Conservation (phyloP, 2,888 invertebrate species). For the Myopa tessellatipennis region DNA sequence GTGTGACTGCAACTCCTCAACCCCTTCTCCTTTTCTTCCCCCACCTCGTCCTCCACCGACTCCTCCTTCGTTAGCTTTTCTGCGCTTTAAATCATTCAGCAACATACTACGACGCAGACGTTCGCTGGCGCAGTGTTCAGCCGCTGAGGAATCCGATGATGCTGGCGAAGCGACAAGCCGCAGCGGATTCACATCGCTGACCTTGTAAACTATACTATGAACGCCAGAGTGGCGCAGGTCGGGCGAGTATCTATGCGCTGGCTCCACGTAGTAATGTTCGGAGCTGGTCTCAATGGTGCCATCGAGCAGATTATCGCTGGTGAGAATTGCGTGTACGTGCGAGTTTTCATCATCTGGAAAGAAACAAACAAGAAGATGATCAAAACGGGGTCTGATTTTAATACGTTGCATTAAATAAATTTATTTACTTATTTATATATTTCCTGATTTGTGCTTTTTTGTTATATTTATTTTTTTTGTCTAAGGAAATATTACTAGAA, state of each 20-base stretch:
- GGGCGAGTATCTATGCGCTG: slow-evolving; percentile 68
- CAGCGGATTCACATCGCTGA: slow-evolving; percentile 77
- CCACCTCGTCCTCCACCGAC: not conserved
- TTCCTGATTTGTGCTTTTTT: slow-evolving; percentile 25
- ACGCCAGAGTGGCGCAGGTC: slow-evolving; percentile 70
- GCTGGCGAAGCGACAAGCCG: slow-evolving; percentile 62
- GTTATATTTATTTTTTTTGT: too few species aligned
- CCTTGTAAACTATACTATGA: slow-evolving; percentile 87
- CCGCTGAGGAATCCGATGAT: slow-evolving; percentile 44
- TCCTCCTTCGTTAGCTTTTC: slow-evolving; percentile 45
- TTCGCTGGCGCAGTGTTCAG: slow-evolving; percentile 67
- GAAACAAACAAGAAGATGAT: slow-evolving; percentile 8
- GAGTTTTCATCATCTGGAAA: slow-evolving; percentile 83
- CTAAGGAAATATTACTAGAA: too few species aligned
- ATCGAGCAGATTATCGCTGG: slow-evolving; percentile 88
- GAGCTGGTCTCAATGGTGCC: slow-evolving; percentile 83
- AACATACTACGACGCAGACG: slow-evolving; percentile 59
- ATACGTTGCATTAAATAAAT: not conserved
- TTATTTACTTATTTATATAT: not conserved
- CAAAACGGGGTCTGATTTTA: not conserved
- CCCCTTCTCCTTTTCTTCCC: slow-evolving; percentile 4
- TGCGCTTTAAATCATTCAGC: slow-evolving; percentile 52
- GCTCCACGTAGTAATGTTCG: slow-evolving; percentile 87
- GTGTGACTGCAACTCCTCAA: too few species aligned
- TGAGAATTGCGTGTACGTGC: slow-evolving; percentile 86